A percentile compares a stretch with the other conserved stretches of the same genome.
phyloP scores from a whole-genome alignment of 2,113 vertebrate genomes.

The Typhlomys cinereus region DNA sequence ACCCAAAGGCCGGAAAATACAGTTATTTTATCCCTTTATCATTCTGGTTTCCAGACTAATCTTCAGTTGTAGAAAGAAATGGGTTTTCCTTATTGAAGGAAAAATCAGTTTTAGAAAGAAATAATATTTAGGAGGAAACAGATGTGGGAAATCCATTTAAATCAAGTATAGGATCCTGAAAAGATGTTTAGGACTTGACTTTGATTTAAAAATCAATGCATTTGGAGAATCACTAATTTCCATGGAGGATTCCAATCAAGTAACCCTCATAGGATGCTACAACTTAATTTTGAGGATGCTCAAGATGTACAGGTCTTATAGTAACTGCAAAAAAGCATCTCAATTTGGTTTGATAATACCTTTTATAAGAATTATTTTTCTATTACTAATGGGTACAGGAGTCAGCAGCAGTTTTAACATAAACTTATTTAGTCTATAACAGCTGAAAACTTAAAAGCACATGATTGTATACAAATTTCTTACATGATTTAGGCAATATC shows the following conservation, averaged over 20 bases:
- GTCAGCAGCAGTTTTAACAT: not conserved
- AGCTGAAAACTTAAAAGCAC: not conserved
- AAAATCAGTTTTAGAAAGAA: slow-evolving; percentile 18
- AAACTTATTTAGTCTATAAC: not conserved
- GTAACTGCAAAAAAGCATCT: not conserved
- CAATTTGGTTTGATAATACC: not conserved
- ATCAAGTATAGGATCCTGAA: not conserved
- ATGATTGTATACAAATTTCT: not conserved
- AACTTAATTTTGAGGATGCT: not conserved
- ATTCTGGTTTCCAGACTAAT: not conserved
- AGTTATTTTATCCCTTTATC: not conserved
- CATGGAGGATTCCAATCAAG: not conserved
- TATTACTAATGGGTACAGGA: not conserved
- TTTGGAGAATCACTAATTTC: not conserved
- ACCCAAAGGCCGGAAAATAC: not conserved
- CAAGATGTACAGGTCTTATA: not conserved
- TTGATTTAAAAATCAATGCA: slow-evolving; percentile 12
- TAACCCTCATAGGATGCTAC: not conserved
- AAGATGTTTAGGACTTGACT: not conserved
- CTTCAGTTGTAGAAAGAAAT: not conserved
- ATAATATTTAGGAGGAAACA: not conserved
- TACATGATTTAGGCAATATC: not conserved
- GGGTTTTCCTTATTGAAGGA: not conserved
- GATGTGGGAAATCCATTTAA: not conserved
- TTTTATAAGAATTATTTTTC: not conserved